Evolutionary conservation across 2,113 vertebrate species (phyloP), one percentile per base, ranked within the genome.

Genomic region (Neodon shergylaensis): DNA sequence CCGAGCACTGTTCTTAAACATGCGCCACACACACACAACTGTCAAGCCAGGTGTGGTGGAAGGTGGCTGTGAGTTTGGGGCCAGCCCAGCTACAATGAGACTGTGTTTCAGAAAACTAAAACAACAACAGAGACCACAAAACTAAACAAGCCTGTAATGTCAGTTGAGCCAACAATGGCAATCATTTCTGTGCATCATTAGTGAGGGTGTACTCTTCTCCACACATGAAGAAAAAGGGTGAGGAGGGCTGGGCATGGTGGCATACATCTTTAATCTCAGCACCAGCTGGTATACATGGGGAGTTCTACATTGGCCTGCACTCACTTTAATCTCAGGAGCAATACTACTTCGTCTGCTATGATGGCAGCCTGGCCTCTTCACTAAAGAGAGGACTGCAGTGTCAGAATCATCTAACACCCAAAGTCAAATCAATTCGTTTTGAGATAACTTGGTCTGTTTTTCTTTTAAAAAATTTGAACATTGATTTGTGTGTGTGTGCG

Each of bases 341-440:
- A 44, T 42, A 47, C 42, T 47, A 76, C 39, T 22, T 12, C 1
- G 4, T 83, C 24, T 31, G n/a, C 54, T 42, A 63, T 19, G 58
- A 63, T 1, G 7, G n/a, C 16, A 28, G 14, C 81, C 26, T 26
- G 58, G 21, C n/a, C 7, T 44, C 81, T 42, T 42, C 31, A 49
- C 24, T 47, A 11, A 24, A 83, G 74, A 76, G 81, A 5, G 22
- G 22, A 76, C 39, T 12, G n/a, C 24, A 2, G n/a, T 1, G 7
- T 54, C 82, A 97, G 95, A 96, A 92, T 84, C 79, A 76, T 79
- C 87, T 88, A 88, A 91, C 91, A 87, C 72, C 54, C 79, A 65
- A 81, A 90, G 89, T 79, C 73, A 84, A 92, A 94, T 31, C 70
- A 89, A 93, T 95, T 76, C 65, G 47, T 93, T 97, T 95, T 63